Evolutionary conservation across 2,888 invertebrate genomes (phyloP), one percentile per base, ranked within the genome.

Genomic region (Chirona hameri): DNA sequence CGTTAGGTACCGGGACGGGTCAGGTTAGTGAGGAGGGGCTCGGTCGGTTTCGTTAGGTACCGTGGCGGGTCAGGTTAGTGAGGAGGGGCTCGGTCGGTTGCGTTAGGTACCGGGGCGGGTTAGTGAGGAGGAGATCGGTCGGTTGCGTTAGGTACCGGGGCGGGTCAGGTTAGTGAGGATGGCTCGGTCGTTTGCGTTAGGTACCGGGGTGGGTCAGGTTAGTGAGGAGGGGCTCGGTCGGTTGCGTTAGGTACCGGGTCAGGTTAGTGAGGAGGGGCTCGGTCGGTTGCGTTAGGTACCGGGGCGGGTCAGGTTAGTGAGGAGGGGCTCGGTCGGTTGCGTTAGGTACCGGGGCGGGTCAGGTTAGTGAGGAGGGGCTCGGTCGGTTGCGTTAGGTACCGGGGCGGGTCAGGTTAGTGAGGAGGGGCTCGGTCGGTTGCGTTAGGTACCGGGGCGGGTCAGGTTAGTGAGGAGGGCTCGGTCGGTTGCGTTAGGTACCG

Each of bases 81-180:
- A 31, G 18, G 52, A 12, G 52, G 52, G 52, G 52, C 39, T 39
- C 39, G 39, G 39, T 39, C 39, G 39, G 2, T 2, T 7, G 39
- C 39, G 39, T 39, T 39, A 39, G 39, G 39, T 39, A 39, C 39
- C 39, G 39, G 39, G 39, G 93, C 95, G 85, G 97, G 94, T 94
- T 87, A 86, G 84, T 39, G 39, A 31, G 18, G 52, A 12, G 52
- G 52, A 12, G 52, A 2, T 39, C 39, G 39, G 39, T 39, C 39
- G 39, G 2, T 2, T 7, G 39, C 39, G 39, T 39, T 39, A 39
- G 39, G 39, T 39, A 39, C 39, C 39, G 39, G 39, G 39, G 39
- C 39, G 39, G 39, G 39, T 39, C 95, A 85, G 97, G 94, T 94
- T 87, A 86, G 84, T 39, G 39, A 31, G 18, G 52, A 12, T 4